Evolutionary conservation across 2,888 invertebrate species (phyloP).

Genomic region (Aleiodes testaceus): DNA sequence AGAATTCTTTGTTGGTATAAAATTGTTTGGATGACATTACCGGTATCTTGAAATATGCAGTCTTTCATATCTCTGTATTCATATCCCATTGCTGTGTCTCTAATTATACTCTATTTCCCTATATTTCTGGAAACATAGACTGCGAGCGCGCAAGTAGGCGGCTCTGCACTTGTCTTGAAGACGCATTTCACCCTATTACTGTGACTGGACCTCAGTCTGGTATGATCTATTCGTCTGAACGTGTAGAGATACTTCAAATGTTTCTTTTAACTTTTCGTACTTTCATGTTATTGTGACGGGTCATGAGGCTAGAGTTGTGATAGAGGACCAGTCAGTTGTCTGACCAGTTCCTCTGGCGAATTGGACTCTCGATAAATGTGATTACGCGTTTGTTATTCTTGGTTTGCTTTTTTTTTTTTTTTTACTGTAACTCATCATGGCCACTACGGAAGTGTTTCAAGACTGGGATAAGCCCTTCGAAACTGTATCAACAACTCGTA

Average conservation of each 20-base stretch:
- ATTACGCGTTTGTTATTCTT: not conserved
- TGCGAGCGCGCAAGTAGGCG: conserved; percentile 59
- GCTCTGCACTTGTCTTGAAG: conserved; percentile 37
- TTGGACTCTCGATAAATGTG: conserved; percentile 4
- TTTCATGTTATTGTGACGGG: conserved; percentile 7
- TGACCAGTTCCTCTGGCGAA: not conserved
- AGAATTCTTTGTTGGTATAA: not conserved
- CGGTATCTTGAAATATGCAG: conserved; percentile 5
- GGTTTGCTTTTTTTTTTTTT: not conserved
- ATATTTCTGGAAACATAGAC: conserved; percentile 72
- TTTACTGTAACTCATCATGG: conserved; percentile 56
- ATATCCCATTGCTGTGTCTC: conserved; percentile 62
- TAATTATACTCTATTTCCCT: conserved; percentile 70
- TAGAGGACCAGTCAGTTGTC: not conserved
- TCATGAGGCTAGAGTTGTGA: not conserved
- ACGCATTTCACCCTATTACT: conserved; percentile 44
- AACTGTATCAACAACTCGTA: conserved; percentile 59
- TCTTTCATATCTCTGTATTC: conserved; percentile 48
- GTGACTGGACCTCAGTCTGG: conserved; percentile 66
- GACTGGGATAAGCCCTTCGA: conserved; percentile 70
- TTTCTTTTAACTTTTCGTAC: not conserved
- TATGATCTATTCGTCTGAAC: conserved; percentile 60
- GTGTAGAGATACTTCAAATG: conserved; percentile 45
- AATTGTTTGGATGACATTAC: conserved; percentile 25
- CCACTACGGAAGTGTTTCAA: conserved; percentile 70